These are phyloP conservation scores for Epizoanthus scotinus DNA, from an alignment of 92 coral and sea anemone genomes.

Conservation along the genomic window DNA sequence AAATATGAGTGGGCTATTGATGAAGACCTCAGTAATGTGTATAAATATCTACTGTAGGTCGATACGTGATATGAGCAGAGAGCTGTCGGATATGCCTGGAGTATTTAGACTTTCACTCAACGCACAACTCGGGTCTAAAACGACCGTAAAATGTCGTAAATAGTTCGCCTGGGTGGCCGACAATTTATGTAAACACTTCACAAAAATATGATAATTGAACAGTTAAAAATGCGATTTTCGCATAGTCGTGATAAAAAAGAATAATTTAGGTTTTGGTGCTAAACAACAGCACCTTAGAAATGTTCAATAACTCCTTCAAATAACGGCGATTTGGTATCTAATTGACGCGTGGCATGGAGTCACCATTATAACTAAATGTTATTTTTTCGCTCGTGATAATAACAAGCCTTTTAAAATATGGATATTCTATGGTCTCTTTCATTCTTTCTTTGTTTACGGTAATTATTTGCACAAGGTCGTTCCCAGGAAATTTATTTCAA, in stretches of 20 bases:
- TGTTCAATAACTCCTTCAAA: background rate
- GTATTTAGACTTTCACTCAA: background rate
- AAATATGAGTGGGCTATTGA: background rate
- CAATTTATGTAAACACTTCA: background rate
- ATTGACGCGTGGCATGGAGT: background rate
- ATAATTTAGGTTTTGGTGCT: no score
- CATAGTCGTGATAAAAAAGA: no score
- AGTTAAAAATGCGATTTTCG: no score
- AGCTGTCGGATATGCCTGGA: background rate
- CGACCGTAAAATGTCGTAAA: background rate
- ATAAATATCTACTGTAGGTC: background rate
- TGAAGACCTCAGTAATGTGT: background rate
- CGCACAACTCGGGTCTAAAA: background rate
- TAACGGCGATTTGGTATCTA: background rate
- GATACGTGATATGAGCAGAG: background rate
- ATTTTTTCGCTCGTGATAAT: background rate
- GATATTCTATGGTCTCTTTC: background rate
- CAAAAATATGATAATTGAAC: no score
- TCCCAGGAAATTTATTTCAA: constrained; percentile 13
- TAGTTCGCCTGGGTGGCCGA: constrained; percentile 18
- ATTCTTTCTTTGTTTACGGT: background rate
- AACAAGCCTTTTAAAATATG: background rate
- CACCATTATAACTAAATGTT: background rate
- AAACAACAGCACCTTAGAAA: background rate
- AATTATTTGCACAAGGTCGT: background rate